Evolutionary conservation across 2,113 vertebrate species (phyloP).

Genomic region (Camelus bactrianus): DNA sequence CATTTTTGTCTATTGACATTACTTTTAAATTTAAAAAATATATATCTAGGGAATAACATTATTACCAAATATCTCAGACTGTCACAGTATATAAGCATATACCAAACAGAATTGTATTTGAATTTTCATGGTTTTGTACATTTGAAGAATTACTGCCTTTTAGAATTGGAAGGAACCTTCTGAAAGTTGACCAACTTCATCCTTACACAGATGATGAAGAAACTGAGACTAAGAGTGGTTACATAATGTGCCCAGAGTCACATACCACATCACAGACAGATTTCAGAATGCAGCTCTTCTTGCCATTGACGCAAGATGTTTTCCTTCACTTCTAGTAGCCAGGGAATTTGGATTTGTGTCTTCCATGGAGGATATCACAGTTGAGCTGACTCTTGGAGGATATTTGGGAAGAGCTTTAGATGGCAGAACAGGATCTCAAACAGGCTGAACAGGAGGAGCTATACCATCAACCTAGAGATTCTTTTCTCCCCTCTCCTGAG

Average conservation of each 20-base stretch:
- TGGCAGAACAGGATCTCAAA: neutral
- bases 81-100: neutral
- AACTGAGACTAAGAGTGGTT: neutral
- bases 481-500: neutral
- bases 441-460: neutral
- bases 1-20: neutral
- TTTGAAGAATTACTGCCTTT: neutral
- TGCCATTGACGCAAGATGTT: neutral
- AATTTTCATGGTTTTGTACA: neutral
- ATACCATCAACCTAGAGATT: neutral
- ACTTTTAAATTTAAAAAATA: neutral
- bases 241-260: neutral
- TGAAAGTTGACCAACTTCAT: neutral
- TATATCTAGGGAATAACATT: neutral
- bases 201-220: neutral
- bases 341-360: neutral
- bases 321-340: neutral
- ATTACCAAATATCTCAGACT: neutral
- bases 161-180: neutral
- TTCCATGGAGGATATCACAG: neutral
- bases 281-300: neutral
- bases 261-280: neutral
- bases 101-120: neutral
- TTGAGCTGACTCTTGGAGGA: neutral
- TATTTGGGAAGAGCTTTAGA: neutral